Base-by-base conservation (phyloP, 2,888 invertebrate species). In the Linnaemya tessellans region DNA sequence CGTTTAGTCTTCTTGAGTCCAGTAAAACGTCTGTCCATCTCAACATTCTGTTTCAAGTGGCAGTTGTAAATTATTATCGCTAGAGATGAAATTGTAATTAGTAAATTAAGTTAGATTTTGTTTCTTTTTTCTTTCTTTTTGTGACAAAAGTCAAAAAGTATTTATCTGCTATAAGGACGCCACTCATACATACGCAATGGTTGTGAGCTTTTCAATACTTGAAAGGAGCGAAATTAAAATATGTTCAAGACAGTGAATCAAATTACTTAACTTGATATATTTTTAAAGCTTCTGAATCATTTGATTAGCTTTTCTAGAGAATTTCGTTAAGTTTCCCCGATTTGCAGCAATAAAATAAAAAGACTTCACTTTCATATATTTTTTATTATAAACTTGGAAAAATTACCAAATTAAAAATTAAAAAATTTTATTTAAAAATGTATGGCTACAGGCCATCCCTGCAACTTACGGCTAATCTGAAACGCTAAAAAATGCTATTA, bases 81-180 rank as follows among this genome's bases (percentile, higher is more conserved):
- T 67, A 51, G 25, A 77, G 46, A 79, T 80, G 58, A 75, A 85
- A 85, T 71, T 82, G 85, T 85, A 85, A 85, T 85, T 85, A 85
- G 85, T 71, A 85, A 85, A 85, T 82, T 85, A 82, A 82, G 85
- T 85, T 84, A 64, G 20, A 49, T 62, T 64, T 75, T 58, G 51
- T 49, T 54, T 62, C 41, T 8, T 46, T 68, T 88, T 86, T 89
- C 88, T 88, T 90, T 87, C 87, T 87, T 87, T 87, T 54, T 49
- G 58, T 67, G 80, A 87, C 46, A 75, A 84, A 18, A 51, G 60
- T 30, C 51, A 75, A 84, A 25, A 51, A 67, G 35, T 49, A 30
- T 51, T 62, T 25, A 11, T 22, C n/a, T 73, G 56, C 64, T 58
- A 56, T 41, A 25, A 25, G 54, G 3, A 22, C 35, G 25, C 18